Base-by-base conservation (phyloP, 2,113 vertebrate genomes). In the Baryphthengus martii region DNA sequence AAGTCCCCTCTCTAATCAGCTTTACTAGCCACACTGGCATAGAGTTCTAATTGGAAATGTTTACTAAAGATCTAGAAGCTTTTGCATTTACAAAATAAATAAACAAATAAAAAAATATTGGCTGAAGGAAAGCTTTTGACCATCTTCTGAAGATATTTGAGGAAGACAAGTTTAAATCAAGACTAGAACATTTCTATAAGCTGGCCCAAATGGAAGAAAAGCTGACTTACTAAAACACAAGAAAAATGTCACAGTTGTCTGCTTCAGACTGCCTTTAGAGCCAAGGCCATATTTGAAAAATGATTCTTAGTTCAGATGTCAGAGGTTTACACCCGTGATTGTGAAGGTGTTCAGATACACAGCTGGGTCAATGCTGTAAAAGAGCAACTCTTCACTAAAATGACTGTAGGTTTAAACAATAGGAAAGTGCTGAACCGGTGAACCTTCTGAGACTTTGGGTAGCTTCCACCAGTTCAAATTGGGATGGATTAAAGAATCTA, bases 391-490 rank as follows among this genome's bases (percentile, higher is more conserved):
- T 63, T 73, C 55, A 4, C 3, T 5, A 50, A 79, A 87, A 67
- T 14, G 7, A 5, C 7, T 66, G 4, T 13, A 26, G 35, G 17
- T 13, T 89, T 61, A 62, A 66, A 47, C 19, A 31, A 24, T 1
- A 67, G 15, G n/a, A 45, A 55, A 80, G 33, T 23, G 52, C 6
- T 31, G 81, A 94, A 89, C 7, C 26, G 52, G 7, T 31, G 81
- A 94, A 89, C 7, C 19, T 55, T 14, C 10, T 40, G 61, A 75
- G 45, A 40, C 6, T 9, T 3, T 24, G 8, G 20, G 9, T 13
- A 70, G 5, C 10, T 91, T 52, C 53, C 23, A 85, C 42, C 2
- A 26, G 12, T 21, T 82, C 0, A 0, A 72, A 44, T 39, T 6
- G 28, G 17, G 4, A 52, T 35, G 6, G 1, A 6, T 24, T 81